Conservation (phyloP, 1,140 invertebrate genomes). For the Atta texana region DNA sequence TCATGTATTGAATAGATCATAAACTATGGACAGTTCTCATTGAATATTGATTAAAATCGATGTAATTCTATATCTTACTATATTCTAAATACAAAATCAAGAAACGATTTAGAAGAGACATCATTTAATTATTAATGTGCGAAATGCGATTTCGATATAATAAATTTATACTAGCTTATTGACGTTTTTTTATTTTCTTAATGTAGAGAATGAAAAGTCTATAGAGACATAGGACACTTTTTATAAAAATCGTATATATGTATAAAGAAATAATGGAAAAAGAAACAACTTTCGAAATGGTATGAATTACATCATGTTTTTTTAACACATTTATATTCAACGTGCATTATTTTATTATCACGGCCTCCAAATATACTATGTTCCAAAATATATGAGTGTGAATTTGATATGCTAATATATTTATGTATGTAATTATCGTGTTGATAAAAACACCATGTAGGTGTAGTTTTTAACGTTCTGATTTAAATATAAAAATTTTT, state of each 20-base stretch:
- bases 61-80: background rate
- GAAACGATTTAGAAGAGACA: too few species aligned
- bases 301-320: background rate
- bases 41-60: slow-evolving; percentile 11
- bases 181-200: slow-evolving; percentile 1
- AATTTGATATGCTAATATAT: too few species aligned
- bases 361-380: background rate
- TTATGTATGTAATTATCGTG: too few species aligned
- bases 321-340: slow-evolving; percentile 9
- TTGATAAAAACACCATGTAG: too few species aligned
- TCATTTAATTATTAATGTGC: too few species aligned
- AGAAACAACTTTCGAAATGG: background rate
- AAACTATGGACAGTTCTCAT: background rate
- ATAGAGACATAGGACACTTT: background rate
- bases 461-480: too few species aligned
- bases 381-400: too few species aligned
- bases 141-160: too few species aligned
- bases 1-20: background rate
- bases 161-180: too few species aligned
- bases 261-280: background rate
- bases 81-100: background rate
- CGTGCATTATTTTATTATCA: background rate
- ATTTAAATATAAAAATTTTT: too few species aligned
- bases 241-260: background rate
- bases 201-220: background rate